phyloP scores from a whole-genome alignment of 2,797 vertebrate species.

The Cossypha polioptera region DNA sequence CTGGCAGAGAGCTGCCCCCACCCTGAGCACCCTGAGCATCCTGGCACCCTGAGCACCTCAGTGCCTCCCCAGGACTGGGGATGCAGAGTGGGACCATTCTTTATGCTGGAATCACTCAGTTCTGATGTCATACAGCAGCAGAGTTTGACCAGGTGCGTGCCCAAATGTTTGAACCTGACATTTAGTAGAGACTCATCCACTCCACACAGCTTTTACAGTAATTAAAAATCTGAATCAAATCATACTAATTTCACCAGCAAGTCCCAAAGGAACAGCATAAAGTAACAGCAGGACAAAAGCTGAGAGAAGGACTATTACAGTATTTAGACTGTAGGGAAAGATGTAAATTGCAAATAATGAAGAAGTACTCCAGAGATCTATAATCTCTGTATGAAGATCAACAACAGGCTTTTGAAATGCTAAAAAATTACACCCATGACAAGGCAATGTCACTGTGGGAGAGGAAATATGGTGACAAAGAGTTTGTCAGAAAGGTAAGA shows the following conservation, averaged over 20 bases:
- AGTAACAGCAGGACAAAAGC: conserved; percentile 5
- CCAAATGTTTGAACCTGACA: neutral
- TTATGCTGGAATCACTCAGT: neutral
- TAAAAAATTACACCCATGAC: neutral
- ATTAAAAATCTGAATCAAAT: neutral
- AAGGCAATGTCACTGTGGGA: neutral
- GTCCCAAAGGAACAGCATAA: neutral
- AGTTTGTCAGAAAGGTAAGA: neutral
- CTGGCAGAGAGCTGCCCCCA: fast-evolving
- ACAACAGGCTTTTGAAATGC: neutral
- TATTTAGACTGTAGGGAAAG: neutral
- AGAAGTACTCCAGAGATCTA: conserved; percentile 7
- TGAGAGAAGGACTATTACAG: neutral
- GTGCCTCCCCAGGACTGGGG: neutral
- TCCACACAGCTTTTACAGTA: neutral
- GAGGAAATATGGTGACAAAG: neutral
- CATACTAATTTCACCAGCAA: neutral
- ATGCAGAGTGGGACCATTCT: fast-evolving
- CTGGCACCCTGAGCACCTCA: fast-evolving
- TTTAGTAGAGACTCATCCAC: neutral
- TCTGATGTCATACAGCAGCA: neutral
- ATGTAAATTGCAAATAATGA: conserved; percentile 41
- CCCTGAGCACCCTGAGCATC: too few relatives aligned
- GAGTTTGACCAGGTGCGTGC: fast-evolving
- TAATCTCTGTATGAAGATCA: neutral